Evolutionary conservation across 1,140 invertebrate species (phyloP).

Genomic region (Saccostrea cuccullata): DNA sequence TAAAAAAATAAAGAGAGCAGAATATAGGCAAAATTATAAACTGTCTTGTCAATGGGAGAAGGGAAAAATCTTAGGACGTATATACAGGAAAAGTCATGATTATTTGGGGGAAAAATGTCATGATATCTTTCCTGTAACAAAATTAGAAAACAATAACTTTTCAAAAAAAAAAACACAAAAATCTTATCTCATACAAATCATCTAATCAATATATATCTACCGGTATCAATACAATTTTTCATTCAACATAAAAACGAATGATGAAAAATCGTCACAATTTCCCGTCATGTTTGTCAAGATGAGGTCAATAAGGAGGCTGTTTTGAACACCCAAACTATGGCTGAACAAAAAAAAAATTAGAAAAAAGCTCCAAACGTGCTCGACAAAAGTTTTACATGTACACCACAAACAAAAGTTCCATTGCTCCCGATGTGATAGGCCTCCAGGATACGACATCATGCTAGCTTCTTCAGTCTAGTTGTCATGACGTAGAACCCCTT

Average conservation of each 20-base stretch:
- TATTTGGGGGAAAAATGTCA: not conserved
- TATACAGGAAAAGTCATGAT: not conserved
- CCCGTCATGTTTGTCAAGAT: not conserved
- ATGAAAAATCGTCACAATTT: not conserved
- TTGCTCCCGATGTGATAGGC: conserved; percentile 63
- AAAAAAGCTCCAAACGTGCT: conserved; percentile 33
- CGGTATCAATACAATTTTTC: conserved; percentile 6
- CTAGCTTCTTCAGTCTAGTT: conserved; percentile 56
- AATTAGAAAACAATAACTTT: not conserved
- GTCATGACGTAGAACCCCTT: conserved; percentile 76
- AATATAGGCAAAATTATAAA: not conserved
- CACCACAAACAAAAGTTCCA: conserved; percentile 55
- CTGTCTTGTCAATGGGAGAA: not conserved
- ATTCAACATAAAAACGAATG: not conserved
- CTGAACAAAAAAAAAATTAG: conserved; percentile 32
- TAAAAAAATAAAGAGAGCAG: not conserved
- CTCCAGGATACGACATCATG: conserved; percentile 64
- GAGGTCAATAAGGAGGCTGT: conserved; percentile 35
- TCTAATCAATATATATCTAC: not conserved
- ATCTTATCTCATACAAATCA: not conserved
- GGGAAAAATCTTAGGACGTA: not conserved
- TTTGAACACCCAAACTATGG: not conserved
- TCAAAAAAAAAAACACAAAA: not conserved
- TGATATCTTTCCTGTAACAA: not conserved
- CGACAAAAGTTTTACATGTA: conserved; percentile 20